Conservation (phyloP, 2,888 invertebrate species). For the Nineta flava region DNA sequence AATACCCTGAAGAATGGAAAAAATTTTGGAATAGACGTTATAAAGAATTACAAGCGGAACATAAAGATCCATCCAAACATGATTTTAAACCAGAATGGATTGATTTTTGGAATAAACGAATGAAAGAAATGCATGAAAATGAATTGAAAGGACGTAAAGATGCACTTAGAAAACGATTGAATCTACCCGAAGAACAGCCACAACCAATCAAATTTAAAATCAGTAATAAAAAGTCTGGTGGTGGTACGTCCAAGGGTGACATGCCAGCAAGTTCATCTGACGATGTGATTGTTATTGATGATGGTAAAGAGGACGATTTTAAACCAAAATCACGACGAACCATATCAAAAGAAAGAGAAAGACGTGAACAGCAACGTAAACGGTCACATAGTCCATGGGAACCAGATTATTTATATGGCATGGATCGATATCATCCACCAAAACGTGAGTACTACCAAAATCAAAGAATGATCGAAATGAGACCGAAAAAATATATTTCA, state of each 20-base stretch:
- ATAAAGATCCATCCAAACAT: conserved; percentile 59
- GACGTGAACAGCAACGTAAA: conserved; percentile 12
- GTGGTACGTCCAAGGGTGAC: conserved; percentile 20
- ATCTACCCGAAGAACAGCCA: conserved; percentile 22
- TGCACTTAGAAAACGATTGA: conserved; percentile 45
- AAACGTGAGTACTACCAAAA: not conserved
- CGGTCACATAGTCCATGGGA: conserved; percentile 28
- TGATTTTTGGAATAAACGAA: conserved; percentile 64
- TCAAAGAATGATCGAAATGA: conserved; percentile 19
- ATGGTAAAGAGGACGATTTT: conserved; percentile 12
- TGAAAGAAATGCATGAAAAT: conserved; percentile 59
- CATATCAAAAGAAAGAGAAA: conserved; percentile 15
- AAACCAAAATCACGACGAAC: not conserved
- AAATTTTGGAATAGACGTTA: conserved; percentile 75
- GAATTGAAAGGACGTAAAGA: conserved; percentile 48
- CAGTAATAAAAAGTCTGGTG: conserved; percentile 14
- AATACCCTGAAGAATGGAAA: conserved; percentile 81
- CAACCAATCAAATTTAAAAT: conserved; percentile 26
- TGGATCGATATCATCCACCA: conserved; percentile 17
- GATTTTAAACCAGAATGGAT: conserved; percentile 88
- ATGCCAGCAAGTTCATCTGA: conserved; percentile 11
- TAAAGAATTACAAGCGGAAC: conserved; percentile 59
- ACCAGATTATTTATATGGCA: conserved; percentile 22
- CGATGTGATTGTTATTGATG: conserved; percentile 24
- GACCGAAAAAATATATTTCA: conserved; percentile 25